Conservation (phyloP, 2,888 invertebrate species). For the Lepeophtheirus nordmannii region DNA sequence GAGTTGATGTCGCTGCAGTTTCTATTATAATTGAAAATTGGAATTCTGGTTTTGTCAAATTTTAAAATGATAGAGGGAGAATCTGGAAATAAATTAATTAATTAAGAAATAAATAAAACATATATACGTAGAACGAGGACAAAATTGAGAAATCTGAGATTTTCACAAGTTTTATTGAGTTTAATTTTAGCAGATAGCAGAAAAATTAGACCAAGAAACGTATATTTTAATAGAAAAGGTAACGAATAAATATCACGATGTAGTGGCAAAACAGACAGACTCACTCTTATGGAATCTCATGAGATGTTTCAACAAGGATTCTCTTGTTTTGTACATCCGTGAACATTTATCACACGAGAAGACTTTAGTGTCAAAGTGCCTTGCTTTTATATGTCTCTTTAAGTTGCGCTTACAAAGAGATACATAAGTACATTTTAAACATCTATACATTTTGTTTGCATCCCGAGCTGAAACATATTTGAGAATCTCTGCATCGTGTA, state of each 20-base stretch:
- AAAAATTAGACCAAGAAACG: no score
- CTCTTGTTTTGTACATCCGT: neutral
- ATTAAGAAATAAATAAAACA: no score
- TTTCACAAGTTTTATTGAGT: no score
- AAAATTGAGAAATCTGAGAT: no score
- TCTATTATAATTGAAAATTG: no score
- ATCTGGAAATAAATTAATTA: no score
- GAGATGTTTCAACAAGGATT: neutral
- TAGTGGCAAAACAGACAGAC: neutral
- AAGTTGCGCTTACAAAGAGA: neutral
- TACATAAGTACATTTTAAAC: neutral
- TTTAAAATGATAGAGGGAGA: no score
- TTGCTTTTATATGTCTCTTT: neutral
- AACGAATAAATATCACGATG: neutral
- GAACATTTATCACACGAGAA: neutral
- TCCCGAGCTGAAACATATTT: neutral
- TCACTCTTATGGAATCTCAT: neutral
- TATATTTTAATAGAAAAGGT: no score
- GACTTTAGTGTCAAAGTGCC: neutral
- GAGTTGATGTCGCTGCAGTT: no score
- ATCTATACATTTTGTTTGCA: neutral
- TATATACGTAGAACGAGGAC: no score
- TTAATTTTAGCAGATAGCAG: no score
- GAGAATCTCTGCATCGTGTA: neutral
- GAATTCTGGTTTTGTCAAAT: no score